Conservation (phyloP, 2,113 vertebrate species). For the Oreocharis arfaki region DNA sequence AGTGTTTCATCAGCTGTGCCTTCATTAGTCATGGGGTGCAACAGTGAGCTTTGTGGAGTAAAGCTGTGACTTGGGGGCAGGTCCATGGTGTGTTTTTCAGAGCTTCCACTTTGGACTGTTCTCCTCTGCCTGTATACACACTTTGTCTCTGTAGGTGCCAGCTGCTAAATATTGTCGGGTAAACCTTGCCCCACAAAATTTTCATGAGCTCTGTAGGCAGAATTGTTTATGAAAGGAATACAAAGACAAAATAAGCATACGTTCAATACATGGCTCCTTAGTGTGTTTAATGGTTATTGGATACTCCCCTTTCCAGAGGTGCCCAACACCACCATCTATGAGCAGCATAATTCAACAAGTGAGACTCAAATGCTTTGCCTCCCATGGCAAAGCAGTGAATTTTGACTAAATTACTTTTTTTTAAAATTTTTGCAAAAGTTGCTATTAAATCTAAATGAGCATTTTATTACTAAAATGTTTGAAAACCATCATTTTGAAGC, state of each 20-base stretch:
- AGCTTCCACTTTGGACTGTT: not conserved
- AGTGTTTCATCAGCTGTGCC: not conserved
- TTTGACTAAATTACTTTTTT: not conserved
- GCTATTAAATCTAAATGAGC: not conserved
- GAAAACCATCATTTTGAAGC: not conserved
- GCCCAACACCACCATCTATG: not conserved
- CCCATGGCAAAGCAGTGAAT: not conserved
- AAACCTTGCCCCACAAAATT: not conserved
- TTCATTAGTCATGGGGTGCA: not conserved
- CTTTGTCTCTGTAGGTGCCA: not conserved
- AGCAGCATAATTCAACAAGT: not conserved
- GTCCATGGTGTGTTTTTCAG: not conserved
- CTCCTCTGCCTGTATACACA: not conserved
- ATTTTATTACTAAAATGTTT: not conserved
- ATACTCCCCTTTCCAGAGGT: not conserved
- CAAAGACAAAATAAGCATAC: not conserved
- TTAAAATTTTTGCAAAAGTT: not conserved
- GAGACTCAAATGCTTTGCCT: not conserved
- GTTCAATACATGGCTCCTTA: not conserved
- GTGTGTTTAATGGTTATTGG: not conserved
- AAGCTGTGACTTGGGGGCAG: not conserved
- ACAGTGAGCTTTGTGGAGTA: not conserved
- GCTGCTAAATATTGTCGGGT: not conserved
- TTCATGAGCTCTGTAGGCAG: not conserved
- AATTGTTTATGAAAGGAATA: not conserved